Conservation (phyloP, 1,140 invertebrate genomes). For the Apocrypta bakeri region DNA sequence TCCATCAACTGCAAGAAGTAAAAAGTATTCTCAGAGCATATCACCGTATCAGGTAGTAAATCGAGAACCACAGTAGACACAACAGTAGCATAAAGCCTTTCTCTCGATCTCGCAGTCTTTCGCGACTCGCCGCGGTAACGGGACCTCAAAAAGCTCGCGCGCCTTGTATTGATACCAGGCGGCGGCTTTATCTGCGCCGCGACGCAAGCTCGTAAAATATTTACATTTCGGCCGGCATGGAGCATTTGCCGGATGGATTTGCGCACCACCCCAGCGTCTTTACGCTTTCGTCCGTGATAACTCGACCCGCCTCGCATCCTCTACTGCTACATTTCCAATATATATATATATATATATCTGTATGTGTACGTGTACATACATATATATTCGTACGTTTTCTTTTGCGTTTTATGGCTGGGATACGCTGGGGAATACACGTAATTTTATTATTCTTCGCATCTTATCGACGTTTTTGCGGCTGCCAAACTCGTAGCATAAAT, state of each 20-base stretch:
- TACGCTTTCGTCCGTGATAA: background rate
- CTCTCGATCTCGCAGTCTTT: background rate
- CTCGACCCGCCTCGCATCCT: background rate
- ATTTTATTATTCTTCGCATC: background rate
- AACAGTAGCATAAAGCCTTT: background rate
- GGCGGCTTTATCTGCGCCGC: slow-evolving; percentile 54
- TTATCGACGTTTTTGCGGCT: background rate
- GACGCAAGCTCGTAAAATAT: slow-evolving; percentile 58
- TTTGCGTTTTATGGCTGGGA: slow-evolving; percentile 1
- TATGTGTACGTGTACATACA: too few species aligned
- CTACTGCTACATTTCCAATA: background rate
- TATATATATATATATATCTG: too few species aligned
- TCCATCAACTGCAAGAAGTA: too few species aligned
- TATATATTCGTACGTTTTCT: background rate
- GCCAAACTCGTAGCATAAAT: background rate
- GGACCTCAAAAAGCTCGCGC: slow-evolving; percentile 8
- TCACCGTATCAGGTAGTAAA: background rate
- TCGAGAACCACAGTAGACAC: background rate
- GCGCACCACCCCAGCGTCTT: slow-evolving; percentile 3
- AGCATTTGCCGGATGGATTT: slow-evolving; percentile 52
- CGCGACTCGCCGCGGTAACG: background rate
- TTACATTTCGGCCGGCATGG: slow-evolving; percentile 58
- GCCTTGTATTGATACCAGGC: slow-evolving; percentile 6
- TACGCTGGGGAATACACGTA: background rate
- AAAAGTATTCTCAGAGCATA: background rate